Conservation (phyloP, 1,140 invertebrate species). For the Bombus waltoni region DNA sequence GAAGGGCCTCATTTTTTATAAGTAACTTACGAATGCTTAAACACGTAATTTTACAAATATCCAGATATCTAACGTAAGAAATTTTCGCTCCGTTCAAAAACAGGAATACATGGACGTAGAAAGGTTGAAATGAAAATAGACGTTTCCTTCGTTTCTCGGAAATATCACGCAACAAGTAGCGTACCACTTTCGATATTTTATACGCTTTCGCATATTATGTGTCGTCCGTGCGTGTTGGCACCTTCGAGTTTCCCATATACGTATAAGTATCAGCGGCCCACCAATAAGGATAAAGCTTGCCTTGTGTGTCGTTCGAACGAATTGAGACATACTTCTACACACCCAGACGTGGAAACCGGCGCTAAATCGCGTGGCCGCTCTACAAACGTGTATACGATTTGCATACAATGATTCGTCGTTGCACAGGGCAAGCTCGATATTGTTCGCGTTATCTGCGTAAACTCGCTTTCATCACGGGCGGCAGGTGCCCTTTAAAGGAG, state of each 20-base stretch:
- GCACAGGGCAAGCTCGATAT: slow-evolving; percentile 1
- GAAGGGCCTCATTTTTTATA: too few species aligned
- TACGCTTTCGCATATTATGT: too few species aligned
- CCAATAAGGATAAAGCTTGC: background rate
- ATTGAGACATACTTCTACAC: background rate
- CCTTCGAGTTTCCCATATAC: too few species aligned
- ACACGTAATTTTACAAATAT: background rate
- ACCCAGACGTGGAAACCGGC: background rate
- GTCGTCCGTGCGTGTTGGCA: too few species aligned
- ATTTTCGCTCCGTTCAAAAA: too few species aligned
- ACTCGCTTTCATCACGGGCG: slow-evolving; percentile 57
- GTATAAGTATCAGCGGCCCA: too few species aligned
- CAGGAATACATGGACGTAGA: too few species aligned
- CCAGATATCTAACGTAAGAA: background rate
- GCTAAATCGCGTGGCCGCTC: background rate
- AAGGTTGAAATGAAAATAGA: too few species aligned
- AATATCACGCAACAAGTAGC: too few species aligned
- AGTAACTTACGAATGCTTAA: too few species aligned
- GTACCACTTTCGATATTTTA: too few species aligned
- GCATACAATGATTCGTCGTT: slow-evolving; percentile 33
- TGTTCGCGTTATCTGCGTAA: slow-evolving; percentile 27
- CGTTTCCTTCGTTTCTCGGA: too few species aligned
- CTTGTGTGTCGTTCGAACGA: background rate
- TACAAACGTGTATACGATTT: background rate
- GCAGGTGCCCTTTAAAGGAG: slow-evolving; percentile 61